phyloP scores from a whole-genome alignment of 2,113 vertebrate species.

The Sinosuthora webbiana region DNA sequence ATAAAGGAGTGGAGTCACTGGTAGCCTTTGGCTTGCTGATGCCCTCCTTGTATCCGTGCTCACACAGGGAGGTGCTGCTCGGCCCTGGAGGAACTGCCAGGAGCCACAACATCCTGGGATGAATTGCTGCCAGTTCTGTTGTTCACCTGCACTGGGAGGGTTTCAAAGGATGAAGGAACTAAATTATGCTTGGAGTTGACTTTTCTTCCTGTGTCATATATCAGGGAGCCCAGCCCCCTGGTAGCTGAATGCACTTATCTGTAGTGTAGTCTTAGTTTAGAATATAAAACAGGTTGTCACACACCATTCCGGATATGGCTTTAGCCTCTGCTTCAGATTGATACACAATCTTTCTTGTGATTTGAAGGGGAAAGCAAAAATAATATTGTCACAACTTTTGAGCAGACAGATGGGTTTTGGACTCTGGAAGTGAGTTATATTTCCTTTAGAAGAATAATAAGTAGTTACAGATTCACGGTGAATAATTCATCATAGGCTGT shows the following conservation, averaged over 20 bases:
- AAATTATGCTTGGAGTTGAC: neutral
- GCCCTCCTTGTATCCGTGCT: neutral
- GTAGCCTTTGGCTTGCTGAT: neutral
- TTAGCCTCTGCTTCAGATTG: neutral
- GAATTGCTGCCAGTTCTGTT: neutral
- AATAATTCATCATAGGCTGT: conserved; percentile 57
- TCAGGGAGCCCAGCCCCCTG: neutral
- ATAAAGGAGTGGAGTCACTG: accelerated
- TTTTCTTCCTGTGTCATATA: neutral
- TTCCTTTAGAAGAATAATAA: conserved; percentile 60
- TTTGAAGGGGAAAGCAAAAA: conserved; percentile 54
- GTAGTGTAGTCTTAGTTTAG: neutral
- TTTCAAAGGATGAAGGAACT: neutral
- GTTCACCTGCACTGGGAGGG: neutral
- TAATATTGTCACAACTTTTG: conserved; percentile 48
- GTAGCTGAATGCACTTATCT: neutral
- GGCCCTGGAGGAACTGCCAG: neutral
- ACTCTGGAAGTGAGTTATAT: conserved; percentile 24
- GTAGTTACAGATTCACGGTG: conserved; percentile 33
- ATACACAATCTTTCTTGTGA: conserved; percentile 40
- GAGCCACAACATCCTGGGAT: neutral
- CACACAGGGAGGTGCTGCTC: neutral
- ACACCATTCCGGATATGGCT: neutral
- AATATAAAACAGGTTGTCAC: conserved; percentile 14
- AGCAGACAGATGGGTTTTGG: conserved; percentile 18